Base-by-base conservation (phyloP, 2,888 invertebrate species). In the Xanthorhoe spadicearia region DNA sequence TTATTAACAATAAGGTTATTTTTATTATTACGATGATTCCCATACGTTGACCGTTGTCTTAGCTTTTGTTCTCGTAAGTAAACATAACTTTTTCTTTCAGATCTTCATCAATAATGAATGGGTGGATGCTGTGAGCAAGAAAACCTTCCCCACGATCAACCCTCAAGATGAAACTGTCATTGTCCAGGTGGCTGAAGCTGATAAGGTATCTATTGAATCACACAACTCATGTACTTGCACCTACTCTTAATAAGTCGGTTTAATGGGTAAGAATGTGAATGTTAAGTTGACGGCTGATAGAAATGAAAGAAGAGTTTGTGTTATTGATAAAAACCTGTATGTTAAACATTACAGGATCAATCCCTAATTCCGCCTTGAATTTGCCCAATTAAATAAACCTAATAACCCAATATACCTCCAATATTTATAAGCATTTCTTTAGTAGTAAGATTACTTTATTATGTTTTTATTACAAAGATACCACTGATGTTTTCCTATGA, bases 131-230 rank as follows among this genome's bases (percentile, higher is more conserved):
- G 95, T 94, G 23, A 97, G 96, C 82, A 97, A 97, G 61, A 98
- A 97, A 86, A 97, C 96, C 2, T 99, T 98, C 89, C 91, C 96
- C 19, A 97, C 97, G 4, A 84, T 97, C 76, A 98, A 99, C 87
- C 98, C 99, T 56, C 93, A 96, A 19, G 97, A 95, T 77, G 97
- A 95, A 69, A 90, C 95, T 77, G 95, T 95, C 75, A 97, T 98
- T 76, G 87, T 91, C 10, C 94, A 97, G 78, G 95, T 98, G 54
- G 94, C 97, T 60, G 98, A 98, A 92, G 98, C 95, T 64, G 97
- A 97, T 84, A 96, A 97, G 94, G 97, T 96, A 91, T 70, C 23
- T 15, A 38, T 38, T 5, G n/a, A 18, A 23, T 23, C 43, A 49
- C 3, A 13, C 19, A 35, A 0, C 10, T 54, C n/a, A 32, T 28